Evolutionary conservation across 2,888 invertebrate species (phyloP).

Genomic region (Geophilus truncorum): DNA sequence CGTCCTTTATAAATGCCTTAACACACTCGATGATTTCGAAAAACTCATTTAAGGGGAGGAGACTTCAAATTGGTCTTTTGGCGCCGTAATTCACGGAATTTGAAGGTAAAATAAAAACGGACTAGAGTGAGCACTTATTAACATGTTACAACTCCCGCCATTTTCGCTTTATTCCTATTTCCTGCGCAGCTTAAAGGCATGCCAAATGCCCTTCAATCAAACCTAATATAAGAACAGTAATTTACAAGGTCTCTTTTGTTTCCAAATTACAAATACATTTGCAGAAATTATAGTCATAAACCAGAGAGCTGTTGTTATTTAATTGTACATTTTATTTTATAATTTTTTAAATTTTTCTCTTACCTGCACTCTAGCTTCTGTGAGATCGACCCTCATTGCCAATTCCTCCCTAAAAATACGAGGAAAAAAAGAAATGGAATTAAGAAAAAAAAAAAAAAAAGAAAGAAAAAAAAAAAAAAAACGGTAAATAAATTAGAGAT

Average conservation of each 20-base stretch:
- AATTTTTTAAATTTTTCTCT: slow-evolving; percentile 46
- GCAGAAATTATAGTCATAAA: background rate
- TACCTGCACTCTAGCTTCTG: slow-evolving; percentile 89
- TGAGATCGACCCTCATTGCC: slow-evolving; percentile 89
- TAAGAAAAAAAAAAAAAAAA: slow-evolving; percentile 27
- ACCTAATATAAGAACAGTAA: background rate
- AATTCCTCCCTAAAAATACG: slow-evolving; percentile 68
- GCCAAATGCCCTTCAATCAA: slow-evolving; percentile 14
- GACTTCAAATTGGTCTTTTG: too few species aligned
- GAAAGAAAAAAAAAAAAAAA: slow-evolving; percentile 7
- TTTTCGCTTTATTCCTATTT: too few species aligned
- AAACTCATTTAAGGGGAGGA: too few species aligned
- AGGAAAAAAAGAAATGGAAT: slow-evolving; percentile 28
- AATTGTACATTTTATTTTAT: background rate
- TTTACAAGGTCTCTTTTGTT: background rate
- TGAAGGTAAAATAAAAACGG: too few species aligned
- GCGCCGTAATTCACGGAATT: too few species aligned
- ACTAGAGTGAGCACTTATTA: too few species aligned
- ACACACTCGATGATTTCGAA: too few species aligned
- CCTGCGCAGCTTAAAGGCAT: background rate
- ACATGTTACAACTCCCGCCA: too few species aligned
- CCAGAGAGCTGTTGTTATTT: background rate
- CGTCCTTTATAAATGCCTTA: too few species aligned
- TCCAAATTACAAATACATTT: background rate
- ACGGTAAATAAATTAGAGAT: slow-evolving; percentile 44